A percentile compares a stretch with the other conserved stretches of the same genome.
Conservation (phyloP, 2,888 invertebrate genomes). For the Noctua janthina region DNA sequence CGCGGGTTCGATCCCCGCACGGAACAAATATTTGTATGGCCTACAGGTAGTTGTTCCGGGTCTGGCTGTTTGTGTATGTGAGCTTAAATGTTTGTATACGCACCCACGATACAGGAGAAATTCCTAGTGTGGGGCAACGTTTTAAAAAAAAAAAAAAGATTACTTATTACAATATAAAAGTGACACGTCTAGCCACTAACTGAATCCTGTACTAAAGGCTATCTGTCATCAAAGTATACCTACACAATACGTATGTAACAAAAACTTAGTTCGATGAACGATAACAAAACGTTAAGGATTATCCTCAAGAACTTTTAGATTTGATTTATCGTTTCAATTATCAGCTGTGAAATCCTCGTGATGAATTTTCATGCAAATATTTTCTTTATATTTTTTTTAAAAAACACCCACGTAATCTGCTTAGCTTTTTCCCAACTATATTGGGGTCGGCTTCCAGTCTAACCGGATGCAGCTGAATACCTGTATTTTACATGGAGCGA, state of each 20-base stretch:
- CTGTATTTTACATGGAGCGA: too few relatives aligned
- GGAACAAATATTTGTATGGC: too few relatives aligned
- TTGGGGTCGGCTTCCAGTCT: too few relatives aligned
- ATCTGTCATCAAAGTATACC: background rate
- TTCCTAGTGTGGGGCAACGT: too few relatives aligned
- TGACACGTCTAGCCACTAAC: background rate
- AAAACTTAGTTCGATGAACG: slow-evolving; percentile 6
- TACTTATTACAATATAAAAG: background rate
- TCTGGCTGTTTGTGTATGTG: too few relatives aligned
- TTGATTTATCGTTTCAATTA: background rate
- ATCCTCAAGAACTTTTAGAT: background rate
- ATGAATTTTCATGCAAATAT: background rate
- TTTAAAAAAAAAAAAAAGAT: too few relatives aligned
- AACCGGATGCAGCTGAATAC: too few relatives aligned
- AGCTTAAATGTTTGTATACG: too few relatives aligned
- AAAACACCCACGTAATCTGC: background rate
- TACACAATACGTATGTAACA: background rate
- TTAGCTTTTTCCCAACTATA: too few relatives aligned
- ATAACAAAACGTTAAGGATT: background rate
- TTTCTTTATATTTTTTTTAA: background rate
- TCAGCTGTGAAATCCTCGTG: background rate
- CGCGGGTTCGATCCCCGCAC: too few relatives aligned
- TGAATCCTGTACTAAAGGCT: background rate
- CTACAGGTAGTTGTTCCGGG: too few relatives aligned
- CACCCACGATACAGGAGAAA: too few relatives aligned